Evolutionary conservation across 2,888 invertebrate genomes (phyloP).

Genomic region (Orchesellides sinensis): DNA sequence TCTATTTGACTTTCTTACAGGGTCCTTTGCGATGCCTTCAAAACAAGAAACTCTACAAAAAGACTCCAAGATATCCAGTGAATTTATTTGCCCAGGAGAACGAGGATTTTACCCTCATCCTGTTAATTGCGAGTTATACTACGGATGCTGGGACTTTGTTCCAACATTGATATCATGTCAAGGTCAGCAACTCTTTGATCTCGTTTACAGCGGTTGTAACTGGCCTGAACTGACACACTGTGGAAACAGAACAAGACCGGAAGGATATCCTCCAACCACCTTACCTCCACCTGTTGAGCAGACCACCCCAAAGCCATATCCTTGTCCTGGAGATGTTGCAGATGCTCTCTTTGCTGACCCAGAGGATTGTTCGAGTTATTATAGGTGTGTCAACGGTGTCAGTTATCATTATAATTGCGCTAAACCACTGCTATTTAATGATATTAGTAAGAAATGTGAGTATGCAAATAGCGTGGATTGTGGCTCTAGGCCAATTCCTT

Average conservation of each 20-base stretch:
- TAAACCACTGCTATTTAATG: conserved; percentile 30
- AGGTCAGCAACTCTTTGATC: conserved; percentile 22
- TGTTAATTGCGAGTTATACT: conserved; percentile 44
- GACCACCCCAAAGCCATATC: too few relatives aligned
- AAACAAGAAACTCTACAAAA: too few relatives aligned
- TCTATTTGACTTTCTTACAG: too few relatives aligned
- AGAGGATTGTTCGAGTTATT: conserved; percentile 39
- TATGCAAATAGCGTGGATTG: conserved; percentile 33
- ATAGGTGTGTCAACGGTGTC: conserved; percentile 31
- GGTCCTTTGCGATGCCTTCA: too few relatives aligned
- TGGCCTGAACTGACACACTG: conserved; percentile 48
- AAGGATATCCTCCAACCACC: conserved; percentile 12
- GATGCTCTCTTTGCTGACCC: conserved; percentile 32
- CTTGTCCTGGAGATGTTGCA: conserved; percentile 23
- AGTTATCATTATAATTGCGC: conserved; percentile 42
- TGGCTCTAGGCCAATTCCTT: conserved; percentile 29
- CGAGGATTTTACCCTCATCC: conserved; percentile 34
- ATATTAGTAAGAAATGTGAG: conserved; percentile 13
- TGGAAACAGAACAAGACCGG: conserved; percentile 33
- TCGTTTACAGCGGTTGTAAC: conserved; percentile 51
- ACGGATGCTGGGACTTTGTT: conserved; percentile 5
- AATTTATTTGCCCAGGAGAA: neutral
- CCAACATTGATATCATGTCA: neutral
- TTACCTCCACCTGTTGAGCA: conserved; percentile 5
- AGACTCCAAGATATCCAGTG: too few relatives aligned